Evolutionary conservation across 2,797 vertebrate genomes (phyloP), one percentile per base, ranked within the genome.

Genomic region (Lutjanus argentimaculatus): DNA sequence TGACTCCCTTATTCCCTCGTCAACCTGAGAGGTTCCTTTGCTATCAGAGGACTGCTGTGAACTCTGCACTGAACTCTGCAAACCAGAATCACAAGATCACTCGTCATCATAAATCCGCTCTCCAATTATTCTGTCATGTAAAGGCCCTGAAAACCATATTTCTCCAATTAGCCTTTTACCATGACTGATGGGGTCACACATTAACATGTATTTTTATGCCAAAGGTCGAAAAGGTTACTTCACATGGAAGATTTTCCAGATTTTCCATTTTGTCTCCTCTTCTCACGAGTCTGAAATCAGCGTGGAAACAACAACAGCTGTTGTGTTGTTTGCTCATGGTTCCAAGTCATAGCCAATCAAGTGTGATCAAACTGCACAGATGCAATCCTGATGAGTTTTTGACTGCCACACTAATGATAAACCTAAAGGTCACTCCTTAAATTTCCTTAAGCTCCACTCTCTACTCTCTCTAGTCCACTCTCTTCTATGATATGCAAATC

Each of bases 21-120:
- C 62, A 81, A 58, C 69, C 65, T 48, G 67, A 64, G 53, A 77
- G 45, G 65, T 67, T 84, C 16, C 45, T 88, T 65, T 79, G 73
- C 52, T 14, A 2, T 7, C 7, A 77, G 57, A 49, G 30, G 46
- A 46, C 75, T 11, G 45, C 11, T 56, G 40, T 56, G 65, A 76
- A 77, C 78, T 56, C 73, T 66, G 71, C 59, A 45, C 51, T 64
- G 69, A 71, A 74, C 21, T 62, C 66, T 79, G 30, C 30, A 62
- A 73, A 75, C 55, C 45, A 69, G 19, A 86, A 74, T 71, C 40
- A 84, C 6, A 57, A 77, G 48, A 63, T 74, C 7, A 8, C 30
- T 71, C 53, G 55, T 80, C 25, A 19, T 9, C 0, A 0, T 53
- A 59, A 71, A 67, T 67, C 45, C 61, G 58, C 1, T 66, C 45